Evolutionary conservation across 2,797 vertebrate species (phyloP), one percentile per base, ranked within the genome.

Genomic region (Dendrocincla fuliginosa): DNA sequence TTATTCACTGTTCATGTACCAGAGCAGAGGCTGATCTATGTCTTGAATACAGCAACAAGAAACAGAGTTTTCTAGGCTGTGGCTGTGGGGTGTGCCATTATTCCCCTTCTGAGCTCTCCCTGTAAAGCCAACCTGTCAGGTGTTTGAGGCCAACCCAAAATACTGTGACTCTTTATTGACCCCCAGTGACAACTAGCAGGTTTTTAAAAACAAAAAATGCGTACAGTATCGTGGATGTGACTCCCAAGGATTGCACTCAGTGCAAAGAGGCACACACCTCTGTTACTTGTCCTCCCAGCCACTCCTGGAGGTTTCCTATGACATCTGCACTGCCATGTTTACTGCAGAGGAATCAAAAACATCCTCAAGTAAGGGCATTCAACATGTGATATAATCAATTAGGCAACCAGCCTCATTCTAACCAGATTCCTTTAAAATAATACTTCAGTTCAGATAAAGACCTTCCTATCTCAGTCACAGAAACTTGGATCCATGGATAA

Each of bases 271-370:
- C 15, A 37, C 37, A n/a, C 8, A 30, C 22, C 56, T 73, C 50
- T 55, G 7, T 17, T 49, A 17, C 15, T 46, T 28, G 37, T 27
- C 47, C 28, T 73, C 2, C 0, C 49, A 42, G 32, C 15, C 20
- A 5, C 46, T 56, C 20, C 46, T 69, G 81, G 28, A 28, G 57
- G 9, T 59, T 84, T 78, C 32, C 39, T 32, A 1, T 8, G 23
- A 18, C 41, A 16, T 23, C 19, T 37, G 25, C 41, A 14, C 12
- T 23, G n/a, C 47, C 16, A 3, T 0, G 0, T 37, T 46, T 50
- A 18, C 19, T 24, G 52, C 17, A 73, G 65, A 44, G 30, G 52
- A 76, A 55, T 37, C 47, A 44, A 25, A 47, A 49, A 42, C 33
- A 30, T 33, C 42, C 79, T 53, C 46, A 55, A 65, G 7, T 11